Evolutionary conservation across 2,888 invertebrate genomes (phyloP).

Genomic region (Microplitis deprimator): DNA sequence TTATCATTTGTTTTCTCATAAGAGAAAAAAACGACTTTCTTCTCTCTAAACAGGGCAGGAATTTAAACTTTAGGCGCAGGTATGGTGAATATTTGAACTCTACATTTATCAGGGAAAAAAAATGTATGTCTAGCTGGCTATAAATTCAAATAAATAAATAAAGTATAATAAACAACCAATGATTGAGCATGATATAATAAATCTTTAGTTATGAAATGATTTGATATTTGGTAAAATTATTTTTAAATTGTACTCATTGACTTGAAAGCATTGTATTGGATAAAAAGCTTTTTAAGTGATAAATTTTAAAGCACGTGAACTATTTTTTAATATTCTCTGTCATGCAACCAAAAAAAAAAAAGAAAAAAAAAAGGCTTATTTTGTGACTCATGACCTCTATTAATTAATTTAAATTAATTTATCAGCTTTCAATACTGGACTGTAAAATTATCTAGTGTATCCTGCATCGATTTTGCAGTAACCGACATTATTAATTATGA

Average conservation of each 20-base stretch:
- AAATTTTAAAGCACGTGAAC: not conserved
- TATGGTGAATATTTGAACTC: not conserved
- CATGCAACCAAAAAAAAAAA: conserved; percentile 4
- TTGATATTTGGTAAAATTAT: not conserved
- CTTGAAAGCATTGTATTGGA: not conserved
- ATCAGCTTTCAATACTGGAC: conserved; percentile 57
- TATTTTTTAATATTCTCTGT: conserved; percentile 11
- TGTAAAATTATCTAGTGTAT: conserved; percentile 44
- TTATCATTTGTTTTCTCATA: no score
- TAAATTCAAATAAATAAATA: not conserved
- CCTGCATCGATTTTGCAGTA: conserved; percentile 47
- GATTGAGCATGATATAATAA: not conserved
- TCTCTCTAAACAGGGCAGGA: no score
- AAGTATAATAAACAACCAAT: not conserved
- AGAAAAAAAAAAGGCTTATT: not conserved
- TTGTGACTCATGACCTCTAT: conserved; percentile 41
- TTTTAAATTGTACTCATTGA: not conserved
- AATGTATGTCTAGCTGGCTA: not conserved
- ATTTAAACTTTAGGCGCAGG: no score
- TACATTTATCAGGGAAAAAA: not conserved
- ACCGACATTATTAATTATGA: conserved; percentile 40
- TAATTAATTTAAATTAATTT: conserved; percentile 50
- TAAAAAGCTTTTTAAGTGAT: not conserved
- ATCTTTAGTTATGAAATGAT: not conserved
- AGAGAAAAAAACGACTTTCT: no score